Conservation (phyloP, 2,113 vertebrate genomes). For the Malurus melanocephalus region DNA sequence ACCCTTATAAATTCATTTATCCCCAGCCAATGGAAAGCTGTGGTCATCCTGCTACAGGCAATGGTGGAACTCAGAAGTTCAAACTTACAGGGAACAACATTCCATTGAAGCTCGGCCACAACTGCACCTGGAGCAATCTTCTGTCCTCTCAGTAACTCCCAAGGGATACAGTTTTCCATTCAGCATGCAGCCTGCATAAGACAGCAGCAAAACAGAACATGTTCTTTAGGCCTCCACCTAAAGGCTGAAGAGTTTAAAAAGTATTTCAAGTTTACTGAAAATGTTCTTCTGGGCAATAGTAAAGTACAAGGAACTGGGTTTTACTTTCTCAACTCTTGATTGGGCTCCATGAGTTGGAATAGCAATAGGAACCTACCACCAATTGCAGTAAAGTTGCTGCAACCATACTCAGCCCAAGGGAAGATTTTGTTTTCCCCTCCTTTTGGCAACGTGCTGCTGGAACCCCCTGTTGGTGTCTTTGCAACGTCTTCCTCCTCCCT, state of each 20-base stretch:
- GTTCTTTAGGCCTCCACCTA: not conserved
- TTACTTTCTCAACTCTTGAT: not conserved
- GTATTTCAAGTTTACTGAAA: not conserved
- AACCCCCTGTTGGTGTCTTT: not conserved
- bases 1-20: not conserved
- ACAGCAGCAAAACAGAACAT: not conserved
- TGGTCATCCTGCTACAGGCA: not conserved
- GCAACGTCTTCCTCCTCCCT: not conserved
- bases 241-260: not conserved
- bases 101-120: rapidly evolving
- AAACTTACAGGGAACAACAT: constrained; percentile 51
- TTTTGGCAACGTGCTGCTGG: not conserved
- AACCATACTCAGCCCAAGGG: not conserved
- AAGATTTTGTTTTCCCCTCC: not conserved
- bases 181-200: not conserved
- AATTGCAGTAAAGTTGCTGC: not conserved
- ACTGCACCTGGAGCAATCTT: not conserved
- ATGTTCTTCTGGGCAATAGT: not conserved
- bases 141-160: not conserved
- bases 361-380: not conserved
- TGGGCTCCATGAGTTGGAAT: not conserved
- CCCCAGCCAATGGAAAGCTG: not conserved
- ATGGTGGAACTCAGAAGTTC: not conserved
- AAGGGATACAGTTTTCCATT: not conserved
- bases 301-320: not conserved